A percentile compares a stretch with the other conserved stretches of the same genome.
Conservation (phyloP, 2,113 vertebrate genomes). For the Bothrops jararaca region DNA sequence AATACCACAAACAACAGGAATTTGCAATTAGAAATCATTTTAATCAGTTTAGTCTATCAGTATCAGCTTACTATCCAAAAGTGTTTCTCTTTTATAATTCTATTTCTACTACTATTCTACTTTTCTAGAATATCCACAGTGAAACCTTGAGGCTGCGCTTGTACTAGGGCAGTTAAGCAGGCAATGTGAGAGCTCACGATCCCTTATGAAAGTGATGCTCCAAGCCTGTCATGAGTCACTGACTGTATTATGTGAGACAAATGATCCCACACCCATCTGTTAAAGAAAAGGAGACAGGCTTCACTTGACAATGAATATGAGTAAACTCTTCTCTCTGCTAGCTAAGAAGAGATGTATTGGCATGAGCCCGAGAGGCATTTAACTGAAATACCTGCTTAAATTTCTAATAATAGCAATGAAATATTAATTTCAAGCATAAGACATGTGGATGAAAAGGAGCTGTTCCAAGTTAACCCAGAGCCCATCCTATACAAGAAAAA, state of each 20-base stretch:
- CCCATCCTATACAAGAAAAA: not conserved
- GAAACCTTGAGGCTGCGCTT: not conserved
- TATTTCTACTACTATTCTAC: not conserved
- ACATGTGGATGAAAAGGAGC: not conserved
- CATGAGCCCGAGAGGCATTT: not conserved
- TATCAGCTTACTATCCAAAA: not conserved
- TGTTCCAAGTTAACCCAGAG: not conserved
- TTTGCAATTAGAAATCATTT: not conserved
- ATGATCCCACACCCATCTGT: constrained; percentile 29
- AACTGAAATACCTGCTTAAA: constrained; percentile 15
- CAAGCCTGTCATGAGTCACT: constrained; percentile 17
- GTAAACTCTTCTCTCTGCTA: not conserved
- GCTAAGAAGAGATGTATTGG: not conserved
- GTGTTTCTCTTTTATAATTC: not conserved
- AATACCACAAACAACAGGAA: not conserved
- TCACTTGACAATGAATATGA: constrained; percentile 16
- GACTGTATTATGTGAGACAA: constrained; percentile 12
- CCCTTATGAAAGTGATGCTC: constrained; percentile 11
- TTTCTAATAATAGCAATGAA: not conserved
- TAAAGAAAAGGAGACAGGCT: not conserved
- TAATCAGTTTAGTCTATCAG: not conserved
- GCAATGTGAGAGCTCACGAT: not conserved
- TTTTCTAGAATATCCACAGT: not conserved
- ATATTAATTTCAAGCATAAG: constrained; percentile 1
- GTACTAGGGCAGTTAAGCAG: not conserved